A percentile compares a stretch with the other conserved stretches of the same genome.
Conservation (phyloP, 2,888 invertebrate species). For the Mechanitis mazaeus region DNA sequence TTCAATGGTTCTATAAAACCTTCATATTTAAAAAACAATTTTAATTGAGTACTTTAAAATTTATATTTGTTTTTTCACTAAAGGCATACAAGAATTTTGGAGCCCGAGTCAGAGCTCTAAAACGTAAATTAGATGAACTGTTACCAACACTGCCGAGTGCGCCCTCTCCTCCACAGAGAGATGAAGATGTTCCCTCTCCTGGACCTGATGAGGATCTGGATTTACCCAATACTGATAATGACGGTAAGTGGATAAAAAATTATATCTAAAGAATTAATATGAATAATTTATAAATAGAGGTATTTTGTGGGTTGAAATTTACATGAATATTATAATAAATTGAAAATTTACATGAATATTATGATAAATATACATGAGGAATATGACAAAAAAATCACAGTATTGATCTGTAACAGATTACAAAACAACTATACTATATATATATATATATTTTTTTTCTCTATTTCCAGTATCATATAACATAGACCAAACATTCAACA, state of each 20-base stretch:
- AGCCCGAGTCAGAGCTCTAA: slow-evolving; percentile 88
- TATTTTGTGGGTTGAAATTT: no score
- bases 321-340: no score
- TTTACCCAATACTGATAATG: slow-evolving; percentile 71
- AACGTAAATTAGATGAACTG: slow-evolving; percentile 90
- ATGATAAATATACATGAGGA: no score
- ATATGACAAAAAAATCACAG: no score
- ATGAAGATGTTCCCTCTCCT: slow-evolving; percentile 82
- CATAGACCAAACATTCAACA: slow-evolving; percentile 69
- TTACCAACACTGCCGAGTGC: slow-evolving; percentile 79
- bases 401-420: no score
- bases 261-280: background rate
- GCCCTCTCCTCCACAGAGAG: slow-evolving; percentile 79
- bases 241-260: slow-evolving; percentile 38
- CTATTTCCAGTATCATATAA: slow-evolving; percentile 59
- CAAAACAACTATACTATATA: no score
- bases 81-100: slow-evolving; percentile 97
- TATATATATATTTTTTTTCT: background rate
- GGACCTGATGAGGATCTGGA: slow-evolving; percentile 90
- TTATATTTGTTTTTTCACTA: no score
- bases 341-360: no score
- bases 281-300: no score
- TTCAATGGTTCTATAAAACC: no score
- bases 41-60: no score
- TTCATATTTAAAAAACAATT: no score